Base-by-base conservation (phyloP, 2,113 vertebrate species). In the Phainopepla nitens region DNA sequence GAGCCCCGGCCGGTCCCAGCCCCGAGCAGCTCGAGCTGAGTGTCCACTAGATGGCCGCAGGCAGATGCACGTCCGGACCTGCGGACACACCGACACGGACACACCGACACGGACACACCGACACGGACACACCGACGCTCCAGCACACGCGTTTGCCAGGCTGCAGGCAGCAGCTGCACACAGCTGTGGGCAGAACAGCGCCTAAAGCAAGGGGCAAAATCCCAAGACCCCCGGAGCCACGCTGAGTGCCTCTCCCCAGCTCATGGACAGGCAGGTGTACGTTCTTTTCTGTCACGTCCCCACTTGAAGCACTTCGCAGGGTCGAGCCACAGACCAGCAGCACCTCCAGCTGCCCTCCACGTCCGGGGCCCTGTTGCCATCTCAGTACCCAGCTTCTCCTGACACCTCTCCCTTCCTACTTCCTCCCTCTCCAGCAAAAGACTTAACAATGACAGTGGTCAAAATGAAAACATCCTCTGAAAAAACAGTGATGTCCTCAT, bases 41-140 rank as follows among this genome's bases (percentile, higher is more conserved):
- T 49, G 83, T 20, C 95, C 96, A 36, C 96, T 96, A 96, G 97
- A 90, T 91, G 97, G 94, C 96, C 94, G 82, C 77, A 79, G 60
- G 50, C 70, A 87, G 65, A 84, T 41, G 87, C 35, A 10, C 4
- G 11, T 31, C 39, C 29, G 10, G 10, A 6, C 11, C 19, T 0
- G 45, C 28, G 25, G 71, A 50, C 62, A 35, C 60, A 35, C 23
- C 0, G 21, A 31, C 36, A 13, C 28, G 5, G 49, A 39, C 80
- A 15, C 45, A 21, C 39, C 9, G 27, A 50, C 75, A 8, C 36
- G 23, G 36, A 41, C 50, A n/a, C n/a, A n/a, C n/a, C n/a, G n/a
- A 29, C 35, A 39, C 33, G 5, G 56, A 45, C 82, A 17, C 39
- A 20, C 41, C 7, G 36, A 69, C 85, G 9, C 61, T 19, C 27